Conservation (phyloP, 2,888 invertebrate species). For the Morpho helenor region DNA sequence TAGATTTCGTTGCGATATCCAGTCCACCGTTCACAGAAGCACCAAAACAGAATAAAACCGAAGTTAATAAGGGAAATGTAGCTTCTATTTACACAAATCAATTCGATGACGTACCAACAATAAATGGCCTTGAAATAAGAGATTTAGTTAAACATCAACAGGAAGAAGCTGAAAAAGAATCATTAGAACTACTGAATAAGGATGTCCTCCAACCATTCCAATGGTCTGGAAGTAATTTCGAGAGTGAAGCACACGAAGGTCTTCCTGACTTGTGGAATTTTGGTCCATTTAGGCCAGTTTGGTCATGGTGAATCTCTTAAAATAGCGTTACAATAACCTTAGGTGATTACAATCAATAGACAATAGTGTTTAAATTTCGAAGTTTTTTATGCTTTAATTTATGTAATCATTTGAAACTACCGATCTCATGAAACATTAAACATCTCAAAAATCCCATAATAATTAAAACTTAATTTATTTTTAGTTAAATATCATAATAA, state of each 20-base stretch:
- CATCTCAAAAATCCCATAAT: slow-evolving; percentile 2
- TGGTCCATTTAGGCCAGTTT: slow-evolving; percentile 76
- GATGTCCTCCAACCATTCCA: slow-evolving; percentile 80
- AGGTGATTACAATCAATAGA: background rate
- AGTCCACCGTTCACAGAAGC: slow-evolving; percentile 60
- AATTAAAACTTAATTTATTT: slow-evolving; percentile 7
- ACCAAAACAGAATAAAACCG: slow-evolving; percentile 35
- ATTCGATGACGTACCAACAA: slow-evolving; percentile 57
- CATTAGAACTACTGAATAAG: slow-evolving; percentile 51
- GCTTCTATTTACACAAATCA: slow-evolving; percentile 64
- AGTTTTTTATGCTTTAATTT: background rate
- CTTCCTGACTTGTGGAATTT: slow-evolving; percentile 89
- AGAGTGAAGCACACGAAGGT: slow-evolving; percentile 81
- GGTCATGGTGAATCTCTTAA: slow-evolving; percentile 77
- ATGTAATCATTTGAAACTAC: too few species aligned
- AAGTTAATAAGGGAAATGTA: slow-evolving; percentile 62
- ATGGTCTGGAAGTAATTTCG: slow-evolving; percentile 85
- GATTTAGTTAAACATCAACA: slow-evolving; percentile 59
- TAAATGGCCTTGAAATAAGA: slow-evolving; percentile 58
- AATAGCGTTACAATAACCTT: too few species aligned
- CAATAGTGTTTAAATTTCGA: background rate
- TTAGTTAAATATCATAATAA: background rate
- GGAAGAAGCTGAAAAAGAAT: slow-evolving; percentile 57
- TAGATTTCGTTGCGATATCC: slow-evolving; percentile 58
- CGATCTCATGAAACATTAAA: background rate